phyloP scores from a whole-genome alignment of 1,140 invertebrate genomes.

The Hermatobates lingyangjiaoensis region DNA sequence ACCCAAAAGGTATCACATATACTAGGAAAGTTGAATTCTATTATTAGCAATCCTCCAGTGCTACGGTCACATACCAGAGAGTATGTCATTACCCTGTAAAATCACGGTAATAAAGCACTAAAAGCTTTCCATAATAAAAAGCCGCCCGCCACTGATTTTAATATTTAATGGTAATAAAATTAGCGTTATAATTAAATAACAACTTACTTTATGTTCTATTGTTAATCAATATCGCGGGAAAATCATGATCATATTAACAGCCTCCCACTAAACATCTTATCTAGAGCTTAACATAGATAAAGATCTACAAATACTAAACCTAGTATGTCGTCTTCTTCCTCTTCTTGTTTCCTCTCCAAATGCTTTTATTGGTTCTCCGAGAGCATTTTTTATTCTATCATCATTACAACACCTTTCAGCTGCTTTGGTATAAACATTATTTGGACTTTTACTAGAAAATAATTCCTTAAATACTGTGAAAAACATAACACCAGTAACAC shows the following conservation, averaged over 20 bases:
- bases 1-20: too few species aligned
- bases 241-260: neutral
- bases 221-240: neutral
- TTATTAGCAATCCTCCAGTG: too few species aligned
- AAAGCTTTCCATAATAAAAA: too few species aligned
- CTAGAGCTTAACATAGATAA: neutral
- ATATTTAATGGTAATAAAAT: too few species aligned
- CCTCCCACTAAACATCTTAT: neutral
- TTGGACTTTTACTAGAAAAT: conserved; percentile 69
- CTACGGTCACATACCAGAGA: too few species aligned
- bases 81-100: too few species aligned
- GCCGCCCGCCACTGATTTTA: too few species aligned
- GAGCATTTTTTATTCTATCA: conserved; percentile 43
- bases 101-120: too few species aligned
- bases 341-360: conserved; percentile 67
- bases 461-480: conserved; percentile 67
- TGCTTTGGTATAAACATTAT: conserved; percentile 62
- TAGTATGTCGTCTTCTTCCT: conserved; percentile 43
- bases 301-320: conserved; percentile 24
- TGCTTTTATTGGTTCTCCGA: conserved; percentile 73
- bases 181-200: too few species aligned
- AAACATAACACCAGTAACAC: conserved; percentile 56
- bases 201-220: too few species aligned
- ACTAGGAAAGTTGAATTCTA: too few species aligned
- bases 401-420: conserved; percentile 50